Evolutionary conservation across 35 echinoderm and acorn worm genomes (phyloP).

Genomic region (Ophioderma brevispina): DNA sequence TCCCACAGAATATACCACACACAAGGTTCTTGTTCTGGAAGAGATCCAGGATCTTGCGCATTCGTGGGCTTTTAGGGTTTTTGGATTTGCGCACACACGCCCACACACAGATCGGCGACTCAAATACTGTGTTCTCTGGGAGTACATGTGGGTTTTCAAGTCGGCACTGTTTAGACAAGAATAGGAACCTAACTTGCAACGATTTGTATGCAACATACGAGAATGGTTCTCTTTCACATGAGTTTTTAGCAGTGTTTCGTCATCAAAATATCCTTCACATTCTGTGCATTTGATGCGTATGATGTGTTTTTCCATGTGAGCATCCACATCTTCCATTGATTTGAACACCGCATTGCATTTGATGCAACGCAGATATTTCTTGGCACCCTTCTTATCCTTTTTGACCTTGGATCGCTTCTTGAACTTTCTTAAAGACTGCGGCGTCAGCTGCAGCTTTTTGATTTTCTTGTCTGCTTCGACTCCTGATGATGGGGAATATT

Average conservation of each 20-base stretch:
- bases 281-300: slow-evolving; percentile 69
- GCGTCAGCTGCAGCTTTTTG: background rate
- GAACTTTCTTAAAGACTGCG: background rate
- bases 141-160: slow-evolving; percentile 76
- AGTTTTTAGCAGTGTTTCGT: background rate
- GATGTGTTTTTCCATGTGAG: slow-evolving; percentile 44
- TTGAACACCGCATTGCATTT: slow-evolving; percentile 67
- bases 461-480: background rate
- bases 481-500: background rate
- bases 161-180: slow-evolving; percentile 71
- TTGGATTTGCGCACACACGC: slow-evolving; percentile 62
- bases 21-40: slow-evolving; percentile 78
- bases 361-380: slow-evolving; percentile 59
- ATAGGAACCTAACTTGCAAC: slow-evolving; percentile 72
- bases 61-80: slow-evolving; percentile 78
- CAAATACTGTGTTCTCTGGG: slow-evolving; percentile 68
- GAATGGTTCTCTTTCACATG: slow-evolving; percentile 77
- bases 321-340: slow-evolving; percentile 41
- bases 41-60: slow-evolving; percentile 63
- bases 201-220: slow-evolving; percentile 72
- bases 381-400: slow-evolving; percentile 14
- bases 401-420: background rate
- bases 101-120: slow-evolving; percentile 91
- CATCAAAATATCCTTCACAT: slow-evolving; percentile 41
- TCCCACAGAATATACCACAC: slow-evolving; percentile 56